A percentile compares a stretch with the other conserved stretches of the same genome.
Evolutionary conservation across 2,888 invertebrate species (phyloP).

Genomic region (Drosophila anomelani): DNA sequence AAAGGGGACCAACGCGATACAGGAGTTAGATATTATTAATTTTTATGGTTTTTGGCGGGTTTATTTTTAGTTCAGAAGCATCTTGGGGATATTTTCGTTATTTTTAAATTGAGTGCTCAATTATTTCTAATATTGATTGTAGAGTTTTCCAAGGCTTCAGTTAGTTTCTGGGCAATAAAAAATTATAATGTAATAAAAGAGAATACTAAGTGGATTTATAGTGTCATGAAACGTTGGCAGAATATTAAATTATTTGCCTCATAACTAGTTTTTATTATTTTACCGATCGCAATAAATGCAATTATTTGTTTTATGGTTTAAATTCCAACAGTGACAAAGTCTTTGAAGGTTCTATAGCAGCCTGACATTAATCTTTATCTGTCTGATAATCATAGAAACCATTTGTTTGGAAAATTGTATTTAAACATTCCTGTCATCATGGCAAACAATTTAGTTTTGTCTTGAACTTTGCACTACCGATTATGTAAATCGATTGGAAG

Average conservation of each 20-base stretch:
- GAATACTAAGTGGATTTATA: background rate
- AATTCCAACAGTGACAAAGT: background rate
- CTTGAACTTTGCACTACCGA: background rate
- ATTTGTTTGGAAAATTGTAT: too few relatives aligned
- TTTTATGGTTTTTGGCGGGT: background rate
- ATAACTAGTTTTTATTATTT: background rate
- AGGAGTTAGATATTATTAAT: background rate
- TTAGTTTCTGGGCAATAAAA: background rate
- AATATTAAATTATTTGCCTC: background rate
- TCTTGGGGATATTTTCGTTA: background rate
- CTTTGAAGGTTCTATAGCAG: background rate
- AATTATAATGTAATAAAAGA: background rate
- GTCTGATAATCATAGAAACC: background rate
- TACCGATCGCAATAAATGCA: background rate
- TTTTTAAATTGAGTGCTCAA: background rate
- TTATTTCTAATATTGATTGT: background rate
- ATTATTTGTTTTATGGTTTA: background rate
- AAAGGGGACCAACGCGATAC: background rate
- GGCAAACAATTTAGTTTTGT: constrained; percentile 6
- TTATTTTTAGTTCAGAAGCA: background rate
- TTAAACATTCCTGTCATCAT: constrained; percentile 1
- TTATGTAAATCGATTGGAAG: constrained; percentile 2
- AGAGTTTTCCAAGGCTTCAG: background rate
- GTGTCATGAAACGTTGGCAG: background rate
- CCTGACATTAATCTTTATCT: background rate